Conservation (phyloP, 53 echinoderm and acorn worm species). For the Temnopleurus reevesii region DNA sequence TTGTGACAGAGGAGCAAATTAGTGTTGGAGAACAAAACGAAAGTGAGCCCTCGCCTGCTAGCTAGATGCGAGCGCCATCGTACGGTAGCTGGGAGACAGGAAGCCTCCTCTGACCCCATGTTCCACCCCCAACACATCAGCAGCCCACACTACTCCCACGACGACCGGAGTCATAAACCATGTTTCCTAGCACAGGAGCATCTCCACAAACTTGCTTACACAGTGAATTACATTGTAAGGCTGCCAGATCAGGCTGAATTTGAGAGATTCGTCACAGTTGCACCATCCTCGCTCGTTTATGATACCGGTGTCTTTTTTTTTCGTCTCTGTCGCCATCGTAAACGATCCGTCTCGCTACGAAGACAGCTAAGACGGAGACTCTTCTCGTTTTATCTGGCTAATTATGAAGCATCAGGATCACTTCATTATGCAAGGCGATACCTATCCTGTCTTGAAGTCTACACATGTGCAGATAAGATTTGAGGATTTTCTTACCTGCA, state of each 20-base stretch:
- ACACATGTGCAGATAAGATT: too few relatives aligned
- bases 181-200: background rate
- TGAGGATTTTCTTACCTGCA: too few relatives aligned
- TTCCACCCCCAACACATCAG: slow-evolving; percentile 40
- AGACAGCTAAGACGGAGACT: background rate
- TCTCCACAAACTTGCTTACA: slow-evolving; percentile 34
- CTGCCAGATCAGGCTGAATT: background rate
- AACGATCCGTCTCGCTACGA: background rate
- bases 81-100: background rate
- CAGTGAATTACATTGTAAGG: slow-evolving; percentile 6
- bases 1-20: background rate
- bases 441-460: too few relatives aligned
- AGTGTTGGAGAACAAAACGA: background rate
- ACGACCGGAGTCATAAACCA: background rate
- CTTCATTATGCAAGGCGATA: background rate
- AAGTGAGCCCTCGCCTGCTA: background rate
- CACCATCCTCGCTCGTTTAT: background rate
- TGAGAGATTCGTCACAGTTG: background rate
- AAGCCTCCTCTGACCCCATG: slow-evolving; percentile 17
- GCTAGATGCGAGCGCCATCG: slow-evolving; percentile 11
- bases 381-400: slow-evolving; percentile 4
- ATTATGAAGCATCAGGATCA: slow-evolving; percentile 22
- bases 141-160: background rate
- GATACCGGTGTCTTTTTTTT: background rate
- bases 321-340: background rate